A percentile compares a stretch with the other conserved stretches of the same genome.
Conservation (phyloP, 1,140 invertebrate genomes). For the Lethrus apterus region DNA sequence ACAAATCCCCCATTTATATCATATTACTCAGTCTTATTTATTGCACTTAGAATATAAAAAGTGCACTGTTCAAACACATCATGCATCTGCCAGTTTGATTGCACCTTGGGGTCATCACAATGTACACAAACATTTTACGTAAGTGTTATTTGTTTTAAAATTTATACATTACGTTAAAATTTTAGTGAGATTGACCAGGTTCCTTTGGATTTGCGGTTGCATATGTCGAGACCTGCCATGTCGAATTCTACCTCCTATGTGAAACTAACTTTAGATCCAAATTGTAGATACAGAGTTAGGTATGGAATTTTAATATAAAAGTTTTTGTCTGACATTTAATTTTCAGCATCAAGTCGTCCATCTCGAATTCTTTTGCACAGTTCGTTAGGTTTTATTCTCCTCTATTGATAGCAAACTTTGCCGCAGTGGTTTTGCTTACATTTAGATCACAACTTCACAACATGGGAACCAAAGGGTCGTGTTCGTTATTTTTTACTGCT, state of each 20-base stretch:
- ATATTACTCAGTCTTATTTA: conserved; percentile 52
- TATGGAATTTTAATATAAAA: conserved; percentile 20
- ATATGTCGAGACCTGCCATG: conserved; percentile 37
- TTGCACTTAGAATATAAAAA: conserved; percentile 48
- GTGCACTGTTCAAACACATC: conserved; percentile 43
- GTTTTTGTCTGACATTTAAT: conserved; percentile 16
- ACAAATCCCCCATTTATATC: conserved; percentile 46
- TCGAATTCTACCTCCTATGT: conserved; percentile 39
- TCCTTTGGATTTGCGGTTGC: conserved; percentile 46
- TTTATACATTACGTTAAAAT: neutral
- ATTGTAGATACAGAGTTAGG: conserved; percentile 52
- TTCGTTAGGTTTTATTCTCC: conserved; percentile 40
- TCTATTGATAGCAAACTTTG: conserved; percentile 39
- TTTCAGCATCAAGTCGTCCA: conserved; percentile 36
- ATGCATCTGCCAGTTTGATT: conserved; percentile 52
- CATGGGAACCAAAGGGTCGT: conserved; percentile 25
- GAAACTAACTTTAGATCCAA: conserved; percentile 49
- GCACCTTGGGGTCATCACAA: conserved; percentile 59
- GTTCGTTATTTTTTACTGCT: conserved; percentile 40
- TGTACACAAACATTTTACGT: conserved; percentile 53
- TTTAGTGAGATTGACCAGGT: conserved; percentile 42
- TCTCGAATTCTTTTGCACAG: conserved; percentile 36
- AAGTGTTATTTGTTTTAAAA: conserved; percentile 31
- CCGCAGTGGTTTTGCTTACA: conserved; percentile 40
- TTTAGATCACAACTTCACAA: conserved; percentile 37